Evolutionary conservation across 1,140 invertebrate species (phyloP).

Genomic region (Heliconius eleuchia): DNA sequence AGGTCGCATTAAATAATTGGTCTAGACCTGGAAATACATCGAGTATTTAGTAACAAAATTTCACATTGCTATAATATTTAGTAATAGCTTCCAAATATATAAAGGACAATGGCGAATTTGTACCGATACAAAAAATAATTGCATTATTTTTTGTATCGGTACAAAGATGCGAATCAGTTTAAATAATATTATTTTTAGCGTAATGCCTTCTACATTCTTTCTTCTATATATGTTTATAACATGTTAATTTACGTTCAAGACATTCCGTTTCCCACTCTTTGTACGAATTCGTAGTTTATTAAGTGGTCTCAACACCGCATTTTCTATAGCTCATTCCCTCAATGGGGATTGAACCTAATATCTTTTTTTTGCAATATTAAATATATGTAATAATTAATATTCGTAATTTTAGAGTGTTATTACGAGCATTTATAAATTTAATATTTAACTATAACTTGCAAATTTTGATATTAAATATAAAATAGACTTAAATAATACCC

Average conservation of each 20-base stretch:
- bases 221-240: too few relatives aligned
- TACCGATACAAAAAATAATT: neutral
- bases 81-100: neutral
- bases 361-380: too few relatives aligned
- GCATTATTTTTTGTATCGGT: neutral
- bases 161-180: neutral
- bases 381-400: too few relatives aligned
- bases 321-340: too few relatives aligned
- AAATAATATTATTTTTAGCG: neutral
- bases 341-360: too few relatives aligned
- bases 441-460: neutral
- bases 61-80: slow-evolving; percentile 1
- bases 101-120: neutral
- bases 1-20: slow-evolving; percentile 23
- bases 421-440: too few relatives aligned
- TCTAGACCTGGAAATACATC: slow-evolving; percentile 13
- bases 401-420: too few relatives aligned
- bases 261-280: too few relatives aligned
- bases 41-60: neutral
- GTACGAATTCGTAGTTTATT: too few relatives aligned
- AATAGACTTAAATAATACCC: neutral
- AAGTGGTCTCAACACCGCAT: too few relatives aligned
- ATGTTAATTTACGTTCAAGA: too few relatives aligned
- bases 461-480: neutral
- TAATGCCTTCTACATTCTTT: too few relatives aligned